These are phyloP conservation scores for Phymatocera aterrima DNA, from an alignment of 2,888 invertebrate genomes.

Conservation along the genomic window DNA sequence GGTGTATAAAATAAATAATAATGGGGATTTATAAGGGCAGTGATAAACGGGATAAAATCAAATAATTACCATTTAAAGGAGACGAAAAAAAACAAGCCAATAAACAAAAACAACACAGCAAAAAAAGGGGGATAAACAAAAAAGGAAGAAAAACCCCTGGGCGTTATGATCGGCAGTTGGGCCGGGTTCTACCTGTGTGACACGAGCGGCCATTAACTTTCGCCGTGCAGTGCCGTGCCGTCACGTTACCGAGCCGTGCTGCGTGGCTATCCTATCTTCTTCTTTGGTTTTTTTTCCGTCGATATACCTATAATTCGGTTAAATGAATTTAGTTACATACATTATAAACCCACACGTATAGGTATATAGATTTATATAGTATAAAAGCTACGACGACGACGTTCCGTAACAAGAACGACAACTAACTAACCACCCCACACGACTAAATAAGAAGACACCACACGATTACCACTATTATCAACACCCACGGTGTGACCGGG, in stretches of 20 bases:
- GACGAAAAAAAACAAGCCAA: not conserved
- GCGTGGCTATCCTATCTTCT: too few relatives aligned
- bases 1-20: conserved; percentile 11
- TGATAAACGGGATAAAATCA: conserved; percentile 15
- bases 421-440: not conserved
- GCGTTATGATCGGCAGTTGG: conserved; percentile 30
- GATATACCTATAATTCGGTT: conserved; percentile 14
- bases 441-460: not conserved
- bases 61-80: not conserved
- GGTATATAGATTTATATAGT: conserved; percentile 4
- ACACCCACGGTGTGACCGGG: too few relatives aligned
- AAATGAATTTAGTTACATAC: not conserved
- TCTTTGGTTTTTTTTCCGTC: conserved; percentile 6
- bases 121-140: not conserved
- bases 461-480: conserved; percentile 13
- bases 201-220: conserved; percentile 46
- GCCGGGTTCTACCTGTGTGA: conserved; percentile 38
- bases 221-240: conserved; percentile 38
- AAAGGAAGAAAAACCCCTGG: not conserved
- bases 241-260: conserved; percentile 13
- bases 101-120: too few relatives aligned
- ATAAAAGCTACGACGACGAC: conserved; percentile 9
- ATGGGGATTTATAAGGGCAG: conserved; percentile 37
- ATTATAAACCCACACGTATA: conserved; percentile 16
- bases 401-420: conserved; percentile 3